Percentiles rank a stretch among this genome's conserved stretches.
These are phyloP conservation scores for Micromys minutus DNA, from an alignment of 2,113 vertebrate species.

Conservation along the genomic window DNA sequence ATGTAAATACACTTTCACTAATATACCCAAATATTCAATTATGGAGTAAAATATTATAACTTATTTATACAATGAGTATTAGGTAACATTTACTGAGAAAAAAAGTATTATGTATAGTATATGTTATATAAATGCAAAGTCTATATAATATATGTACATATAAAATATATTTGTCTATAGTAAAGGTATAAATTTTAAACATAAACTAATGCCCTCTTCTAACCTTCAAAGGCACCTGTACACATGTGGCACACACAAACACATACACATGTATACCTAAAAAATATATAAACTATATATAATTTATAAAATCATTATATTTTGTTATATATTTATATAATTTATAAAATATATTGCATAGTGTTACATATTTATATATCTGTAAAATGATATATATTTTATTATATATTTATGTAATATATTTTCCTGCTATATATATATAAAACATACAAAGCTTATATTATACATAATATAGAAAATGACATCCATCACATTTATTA, in stretches of 20 bases:
- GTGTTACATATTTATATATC: neutral
- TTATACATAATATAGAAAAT: neutral
- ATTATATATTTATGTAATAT: neutral
- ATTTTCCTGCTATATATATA: neutral
- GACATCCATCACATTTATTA: neutral
- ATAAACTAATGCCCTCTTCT: neutral
- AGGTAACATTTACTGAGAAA: neutral
- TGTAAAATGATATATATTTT: neutral
- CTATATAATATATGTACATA: neutral
- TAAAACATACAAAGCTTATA: neutral
- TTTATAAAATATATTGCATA: neutral
- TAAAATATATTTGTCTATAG: neutral
- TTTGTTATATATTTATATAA: neutral
- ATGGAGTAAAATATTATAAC: slow-evolving; percentile 44
- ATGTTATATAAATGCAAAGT: neutral
- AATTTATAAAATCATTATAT: neutral
- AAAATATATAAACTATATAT: neutral
- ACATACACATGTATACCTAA: neutral
- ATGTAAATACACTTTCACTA: neutral
- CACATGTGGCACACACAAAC: neutral
- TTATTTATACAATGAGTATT: neutral
- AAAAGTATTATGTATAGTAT: neutral
- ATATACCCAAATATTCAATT: slow-evolving; percentile 26
- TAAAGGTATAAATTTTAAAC: neutral
- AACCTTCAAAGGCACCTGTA: neutral